Percentiles rank a stretch among this genome's conserved stretches.
Evolutionary conservation across 2,113 vertebrate species (phyloP).

Genomic region (Pomatorhinus ruficollis): DNA sequence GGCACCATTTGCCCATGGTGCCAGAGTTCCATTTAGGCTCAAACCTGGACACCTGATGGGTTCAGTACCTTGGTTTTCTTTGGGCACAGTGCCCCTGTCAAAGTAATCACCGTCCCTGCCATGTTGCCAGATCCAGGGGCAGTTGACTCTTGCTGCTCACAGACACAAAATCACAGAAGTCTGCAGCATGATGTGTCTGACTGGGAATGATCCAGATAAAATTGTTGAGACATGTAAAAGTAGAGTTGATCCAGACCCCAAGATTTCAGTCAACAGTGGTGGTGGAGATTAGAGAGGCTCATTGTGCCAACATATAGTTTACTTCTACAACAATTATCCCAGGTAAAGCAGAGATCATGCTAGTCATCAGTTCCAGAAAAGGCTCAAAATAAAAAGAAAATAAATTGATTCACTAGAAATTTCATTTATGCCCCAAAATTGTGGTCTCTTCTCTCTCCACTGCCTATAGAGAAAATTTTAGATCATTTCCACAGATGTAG

Average conservation of each 20-base stretch:
- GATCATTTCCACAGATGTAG: neutral
- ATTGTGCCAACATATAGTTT: neutral
- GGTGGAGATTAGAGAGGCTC: neutral
- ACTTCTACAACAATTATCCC: neutral
- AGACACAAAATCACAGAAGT: neutral
- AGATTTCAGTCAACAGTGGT: neutral
- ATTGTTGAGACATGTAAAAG: neutral
- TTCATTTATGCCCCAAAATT: neutral
- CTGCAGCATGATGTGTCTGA: neutral
- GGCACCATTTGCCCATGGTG: neutral
- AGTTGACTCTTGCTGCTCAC: neutral
- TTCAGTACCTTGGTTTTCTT: neutral
- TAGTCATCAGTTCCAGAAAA: neutral
- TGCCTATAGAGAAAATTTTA: neutral
- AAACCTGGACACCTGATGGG: neutral
- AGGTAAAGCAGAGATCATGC: neutral
- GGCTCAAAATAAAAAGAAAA: neutral
- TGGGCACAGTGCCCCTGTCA: too few species aligned
- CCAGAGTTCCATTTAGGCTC: neutral
- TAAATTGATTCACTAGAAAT: neutral
- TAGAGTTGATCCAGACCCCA: neutral
- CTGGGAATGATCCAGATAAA: neutral
- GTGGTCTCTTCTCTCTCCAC: neutral
- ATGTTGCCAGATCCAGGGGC: neutral
- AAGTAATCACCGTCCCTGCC: neutral